Evolutionary conservation across 2,797 vertebrate species (phyloP), one percentile per base, ranked within the genome.

Genomic region (Spondyliosoma cantharus): DNA sequence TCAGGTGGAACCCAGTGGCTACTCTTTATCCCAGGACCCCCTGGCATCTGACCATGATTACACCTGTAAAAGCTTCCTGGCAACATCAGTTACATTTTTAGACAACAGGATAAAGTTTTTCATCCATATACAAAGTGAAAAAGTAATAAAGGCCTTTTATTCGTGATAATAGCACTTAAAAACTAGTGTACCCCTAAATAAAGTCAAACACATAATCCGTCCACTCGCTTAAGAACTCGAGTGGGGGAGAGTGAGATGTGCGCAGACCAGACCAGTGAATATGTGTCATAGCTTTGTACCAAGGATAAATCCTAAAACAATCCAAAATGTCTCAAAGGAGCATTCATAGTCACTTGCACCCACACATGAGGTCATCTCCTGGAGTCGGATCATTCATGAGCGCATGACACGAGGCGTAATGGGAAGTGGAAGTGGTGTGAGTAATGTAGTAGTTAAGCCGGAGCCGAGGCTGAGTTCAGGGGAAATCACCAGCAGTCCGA

Each of bases 371-470:
- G 81, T 93, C 82, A 91, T 84, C 78, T 80, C 71, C 76, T 84
- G 76, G 80, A 89, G 72, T 61, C 52, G 8, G 64, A 76, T 89
- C 83, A 73, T 67, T 81, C 74, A 63, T 63, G 50, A 78, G 74
- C 76, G 42, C 71, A 80, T 87, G 80, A 90, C 80, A 83, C 59
- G 1, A 49, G 62, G 63, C 12, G 27, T 86, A 89, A 87, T 89
- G 87, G 85, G 86, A 86, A 84, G 83, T 82, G 88, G 91, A 93
- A 93, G 89, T 90, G 80, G 81, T 86, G 78, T 89, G 89, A 92
- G 87, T 90, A 90, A 92, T 90, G 80, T 71, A 87, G 76, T 80
- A 87, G 86, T 86, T 89, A 76, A 37, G 87, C 84, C 15, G 56
- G 68, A 76, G 76, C 64, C 25, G 76, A 88, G 79, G 82, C 70